Base-by-base conservation (phyloP, 2,888 invertebrate species). In the Philonicus albiceps region DNA sequence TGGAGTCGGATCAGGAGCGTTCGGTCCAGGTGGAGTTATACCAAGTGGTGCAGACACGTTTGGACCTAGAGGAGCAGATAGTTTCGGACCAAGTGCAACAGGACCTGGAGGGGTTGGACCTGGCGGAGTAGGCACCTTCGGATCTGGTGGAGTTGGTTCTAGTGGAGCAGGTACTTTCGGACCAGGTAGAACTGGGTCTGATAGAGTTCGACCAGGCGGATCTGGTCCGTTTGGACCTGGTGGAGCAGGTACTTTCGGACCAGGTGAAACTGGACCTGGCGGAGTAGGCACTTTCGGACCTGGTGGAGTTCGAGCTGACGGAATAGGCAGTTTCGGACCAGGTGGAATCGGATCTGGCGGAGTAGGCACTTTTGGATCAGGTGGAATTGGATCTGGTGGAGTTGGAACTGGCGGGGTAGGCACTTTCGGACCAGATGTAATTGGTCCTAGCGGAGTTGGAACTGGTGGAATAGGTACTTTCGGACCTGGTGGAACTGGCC, bases 391-490 rank as follows among this genome's bases (percentile, higher is more conserved):
- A 19, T 34, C 80, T n/a, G n/a, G 74, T 13, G 73, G 76, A 31
- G 27, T 74, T 2, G 87, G 88, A 27, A 37, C 87, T 0, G 86
- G 87, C 7, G 78, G 88, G 19, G 85, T 80, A 53, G 87, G 87
- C 8, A 2, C 64, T 2, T 13, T 74, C 43, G 87, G 86, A 22
- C 73, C 78, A 16, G 88, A 89, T 31, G 86, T 85, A 16, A 86
- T 86, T n/a, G 89, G 87, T 19, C 27, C 49, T n/a, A 88, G 89
- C 31, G 87, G 88, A 34, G 53, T 85, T 53, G 87, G 87, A 11
- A 55, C 80, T 11, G 3, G 3, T 43, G 80, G 87, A 13, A 31
- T 78, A 8, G 55, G 55, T 0, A 5, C 55, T 55, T n/a, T n/a
- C 2, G 19, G 43, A 30, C 84, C 73, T 31, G 85, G 72, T 27